Base-by-base conservation (phyloP, 2,113 vertebrate genomes). In the Rhinopomastus cyanomelas region DNA sequence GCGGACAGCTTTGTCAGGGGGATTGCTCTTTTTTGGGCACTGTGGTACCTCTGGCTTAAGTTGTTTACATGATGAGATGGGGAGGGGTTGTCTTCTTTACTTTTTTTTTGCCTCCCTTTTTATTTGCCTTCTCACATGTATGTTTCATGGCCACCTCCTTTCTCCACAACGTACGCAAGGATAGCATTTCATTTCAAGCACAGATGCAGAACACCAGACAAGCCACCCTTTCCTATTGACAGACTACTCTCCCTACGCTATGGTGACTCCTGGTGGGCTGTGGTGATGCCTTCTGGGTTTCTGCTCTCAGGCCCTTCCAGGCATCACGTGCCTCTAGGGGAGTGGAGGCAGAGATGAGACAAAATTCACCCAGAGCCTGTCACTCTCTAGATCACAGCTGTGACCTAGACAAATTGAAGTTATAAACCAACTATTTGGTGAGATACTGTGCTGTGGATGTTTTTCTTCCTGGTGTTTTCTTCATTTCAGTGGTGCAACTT, bases 251-350 rank as follows among this genome's bases (percentile, higher is more conserved):
- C 80, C 27, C 34, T 25, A 66, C 52, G 71, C 15, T 44, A 2
- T 26, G 6, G 42, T 1, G 18, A 25, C n/a, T 73, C 12, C 9
- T 1, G 0, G 39, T 42, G 39, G 39, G 39, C 15, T 42, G 15
- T 42, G 39, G 39, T 42, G 18, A 44, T 68, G 27, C 6, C 30
- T 56, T 87, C 55, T 73, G 60, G 15, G 15, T 69, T 89, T 85
- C 46, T 80, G 30, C 39, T 66, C 25, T 73, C 25, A 51, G 30
- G 13, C 11, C 11, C 7, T 82, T 81, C 27, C 21, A 65, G 75
- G 15, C 36, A 59, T 49, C 32, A 36, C 25, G 21, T 87, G 36
- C 26, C n/a, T 85, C 14, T 72, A 64, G 17, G 27, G 39, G 53
- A 49, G 9, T 13, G 29, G 46, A 44, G 29, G 22, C 26, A 75